Conservation (phyloP, 2,888 invertebrate genomes). For the Caenorhabditis angaria region DNA sequence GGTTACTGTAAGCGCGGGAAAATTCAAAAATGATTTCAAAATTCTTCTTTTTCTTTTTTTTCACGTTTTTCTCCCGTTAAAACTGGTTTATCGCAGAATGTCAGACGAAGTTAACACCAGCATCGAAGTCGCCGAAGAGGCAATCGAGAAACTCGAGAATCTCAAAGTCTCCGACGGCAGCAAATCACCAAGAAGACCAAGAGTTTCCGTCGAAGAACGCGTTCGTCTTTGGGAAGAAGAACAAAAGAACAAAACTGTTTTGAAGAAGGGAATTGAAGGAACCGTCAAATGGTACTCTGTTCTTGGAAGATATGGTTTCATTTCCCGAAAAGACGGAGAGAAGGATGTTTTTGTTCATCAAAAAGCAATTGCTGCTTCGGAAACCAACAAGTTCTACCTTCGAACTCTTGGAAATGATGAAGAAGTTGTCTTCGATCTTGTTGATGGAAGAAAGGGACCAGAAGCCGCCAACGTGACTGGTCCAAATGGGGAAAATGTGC, state of each 20-base stretch:
- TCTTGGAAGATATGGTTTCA: constrained; percentile 88
- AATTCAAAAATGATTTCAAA: too few species aligned
- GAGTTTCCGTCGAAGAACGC: constrained; percentile 46
- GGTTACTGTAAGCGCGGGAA: too few species aligned
- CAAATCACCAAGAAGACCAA: constrained; percentile 29
- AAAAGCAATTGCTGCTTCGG: constrained; percentile 52
- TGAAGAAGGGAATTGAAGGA: constrained; percentile 52
- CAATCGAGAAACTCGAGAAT: constrained; percentile 35
- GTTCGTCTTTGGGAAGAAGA: constrained; percentile 56
- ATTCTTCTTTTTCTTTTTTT: too few species aligned
- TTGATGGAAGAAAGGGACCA: constrained; percentile 89
- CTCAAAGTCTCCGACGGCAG: constrained; percentile 16
- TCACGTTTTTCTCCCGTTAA: too few species aligned
- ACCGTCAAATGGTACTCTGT: constrained; percentile 86
- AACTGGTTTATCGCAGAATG: constrained; percentile 8
- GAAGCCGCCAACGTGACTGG: constrained; percentile 92
- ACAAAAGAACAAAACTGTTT: constrained; percentile 51
- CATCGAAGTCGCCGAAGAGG: constrained; percentile 44
- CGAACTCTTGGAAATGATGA: constrained; percentile 81
- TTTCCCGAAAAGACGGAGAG: constrained; percentile 97
- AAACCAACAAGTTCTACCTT: constrained; percentile 82
- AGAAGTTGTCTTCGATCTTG: constrained; percentile 58
- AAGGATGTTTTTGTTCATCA: constrained; percentile 99
- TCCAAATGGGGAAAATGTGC: constrained; percentile 88
- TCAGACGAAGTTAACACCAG: constrained; percentile 28